These are phyloP conservation scores for Drosophila equinoxialis DNA, from an alignment of 1,140 invertebrate species.

Conservation along the genomic window DNA sequence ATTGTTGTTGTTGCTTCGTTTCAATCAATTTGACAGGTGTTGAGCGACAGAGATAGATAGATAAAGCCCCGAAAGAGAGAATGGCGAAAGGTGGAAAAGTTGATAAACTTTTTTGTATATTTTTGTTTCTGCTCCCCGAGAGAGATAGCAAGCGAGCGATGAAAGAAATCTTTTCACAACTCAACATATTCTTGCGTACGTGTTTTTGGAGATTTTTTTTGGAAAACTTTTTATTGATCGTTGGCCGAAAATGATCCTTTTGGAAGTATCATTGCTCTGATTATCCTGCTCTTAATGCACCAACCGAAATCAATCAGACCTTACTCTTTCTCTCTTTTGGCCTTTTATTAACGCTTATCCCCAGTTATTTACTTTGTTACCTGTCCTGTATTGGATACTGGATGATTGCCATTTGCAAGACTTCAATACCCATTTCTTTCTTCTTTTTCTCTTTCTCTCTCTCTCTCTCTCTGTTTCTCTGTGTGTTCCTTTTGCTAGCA, in stretches of 20 bases:
- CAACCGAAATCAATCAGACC: constrained; percentile 47
- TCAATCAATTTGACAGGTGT: constrained; percentile 70
- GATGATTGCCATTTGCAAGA: constrained; percentile 27
- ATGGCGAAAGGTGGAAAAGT: background rate
- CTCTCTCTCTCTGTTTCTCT: constrained; percentile 13
- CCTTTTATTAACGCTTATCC: constrained; percentile 16
- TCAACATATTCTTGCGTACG: background rate
- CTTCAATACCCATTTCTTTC: background rate
- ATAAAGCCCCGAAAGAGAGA: background rate
- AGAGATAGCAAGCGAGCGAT: background rate
- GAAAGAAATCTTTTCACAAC: constrained; percentile 6
- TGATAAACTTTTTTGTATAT: background rate
- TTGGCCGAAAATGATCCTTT: background rate
- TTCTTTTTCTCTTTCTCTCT: background rate
- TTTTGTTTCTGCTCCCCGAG: background rate
- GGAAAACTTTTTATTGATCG: constrained; percentile 9
- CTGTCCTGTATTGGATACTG: background rate
- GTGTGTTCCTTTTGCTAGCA: constrained; percentile 20
- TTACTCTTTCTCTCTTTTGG: constrained; percentile 6
- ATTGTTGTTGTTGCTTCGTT: constrained; percentile 43
- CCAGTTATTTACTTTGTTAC: constrained; percentile 5
- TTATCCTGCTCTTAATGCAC: constrained; percentile 40
- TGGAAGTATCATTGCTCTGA: background rate
- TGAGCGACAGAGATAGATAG: constrained; percentile 25
- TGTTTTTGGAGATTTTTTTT: background rate